Evolutionary conservation across 2,797 vertebrate species (phyloP), one percentile per base, ranked within the genome.

Genomic region (Spinibarbus caldwelli): DNA sequence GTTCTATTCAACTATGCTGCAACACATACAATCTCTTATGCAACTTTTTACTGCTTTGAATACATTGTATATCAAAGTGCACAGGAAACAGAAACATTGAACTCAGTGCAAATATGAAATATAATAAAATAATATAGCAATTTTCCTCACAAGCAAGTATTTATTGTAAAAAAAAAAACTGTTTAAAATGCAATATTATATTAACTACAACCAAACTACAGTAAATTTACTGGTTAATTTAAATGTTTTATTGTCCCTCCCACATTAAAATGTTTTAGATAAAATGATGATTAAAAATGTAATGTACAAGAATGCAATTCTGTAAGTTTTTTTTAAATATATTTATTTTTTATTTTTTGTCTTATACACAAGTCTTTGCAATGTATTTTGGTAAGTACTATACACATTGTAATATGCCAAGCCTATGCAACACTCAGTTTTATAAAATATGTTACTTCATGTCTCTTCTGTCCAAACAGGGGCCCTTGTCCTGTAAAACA

Each of bases 1-100:
- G 67, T 80, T 80, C n/a, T 57, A 17, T 80, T 64, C 47, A 76
- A 45, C 49, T 34, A 29, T 38, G 11, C 52, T 83, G 19, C 21
- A 17, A 43, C 54, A 71, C 54, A 36, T 38, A 66, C 54, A 34
- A 14, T 31, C 2, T 66, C 15, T 62, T 57, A 57, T 3, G 3
- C 1, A 6, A 2, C 9, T 26, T 17, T 68, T 2, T 59, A 5
- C 49, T 79, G 47, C 76, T 71, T 54, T 70, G 5, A 36, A 57
- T 71, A 5, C 1, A 19, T 47, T 38, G 19, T 49, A 12, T 59
- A 8, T 79, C 2, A 14, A 57, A 34, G 7, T 8, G 9, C n/a
- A 62, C 29, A 54, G 23, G 1, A 38, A 17, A 34, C 14, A 15
- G 2, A 57, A 59, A 19, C 41, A 9, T 34, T 71, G 41, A 71